Percentiles rank a stretch among this genome's conserved stretches.
phyloP scores from a whole-genome alignment of 2,888 invertebrate species.

The Germaria angustata region DNA sequence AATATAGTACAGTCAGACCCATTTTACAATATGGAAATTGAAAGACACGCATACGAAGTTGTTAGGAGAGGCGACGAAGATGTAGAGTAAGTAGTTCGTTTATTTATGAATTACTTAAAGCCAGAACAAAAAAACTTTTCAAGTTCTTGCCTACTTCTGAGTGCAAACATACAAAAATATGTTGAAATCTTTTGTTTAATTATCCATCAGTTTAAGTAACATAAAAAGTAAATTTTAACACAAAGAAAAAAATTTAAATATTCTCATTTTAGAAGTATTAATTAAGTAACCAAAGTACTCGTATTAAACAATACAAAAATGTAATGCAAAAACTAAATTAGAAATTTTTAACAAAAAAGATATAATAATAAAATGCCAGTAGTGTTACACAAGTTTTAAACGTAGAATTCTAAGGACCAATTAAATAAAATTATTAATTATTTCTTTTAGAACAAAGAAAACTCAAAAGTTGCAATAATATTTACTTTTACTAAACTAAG shows the following conservation, averaged over 20 bases:
- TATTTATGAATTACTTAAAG: too few relatives aligned
- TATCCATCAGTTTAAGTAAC: not conserved
- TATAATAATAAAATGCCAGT: conserved; percentile 21
- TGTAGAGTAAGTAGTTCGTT: too few relatives aligned
- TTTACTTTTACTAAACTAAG: conserved; percentile 11
- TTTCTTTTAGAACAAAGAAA: conserved; percentile 35
- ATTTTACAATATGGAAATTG: too few relatives aligned
- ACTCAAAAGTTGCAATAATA: conserved; percentile 33
- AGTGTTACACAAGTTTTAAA: conserved; percentile 55
- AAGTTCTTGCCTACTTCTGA: conserved; percentile 24
- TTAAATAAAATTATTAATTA: conserved; percentile 62
- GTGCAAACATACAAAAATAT: not conserved
- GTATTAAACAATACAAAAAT: not conserved
- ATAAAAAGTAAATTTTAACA: too few relatives aligned
- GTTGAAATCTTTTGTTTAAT: not conserved
- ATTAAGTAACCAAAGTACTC: not conserved
- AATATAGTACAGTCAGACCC: too few relatives aligned
- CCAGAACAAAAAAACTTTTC: too few relatives aligned
- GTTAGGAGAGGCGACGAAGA: too few relatives aligned
- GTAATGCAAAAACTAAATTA: not conserved
- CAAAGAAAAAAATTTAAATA: conserved; percentile 1
- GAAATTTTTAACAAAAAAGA: not conserved
- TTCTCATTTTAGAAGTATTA: not conserved
- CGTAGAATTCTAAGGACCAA: conserved; percentile 69
- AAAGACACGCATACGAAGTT: too few relatives aligned